A percentile compares a stretch with the other conserved stretches of the same genome.
Evolutionary conservation across 2,888 invertebrate genomes (phyloP).

Genomic region (Phymatocera aterrima): DNA sequence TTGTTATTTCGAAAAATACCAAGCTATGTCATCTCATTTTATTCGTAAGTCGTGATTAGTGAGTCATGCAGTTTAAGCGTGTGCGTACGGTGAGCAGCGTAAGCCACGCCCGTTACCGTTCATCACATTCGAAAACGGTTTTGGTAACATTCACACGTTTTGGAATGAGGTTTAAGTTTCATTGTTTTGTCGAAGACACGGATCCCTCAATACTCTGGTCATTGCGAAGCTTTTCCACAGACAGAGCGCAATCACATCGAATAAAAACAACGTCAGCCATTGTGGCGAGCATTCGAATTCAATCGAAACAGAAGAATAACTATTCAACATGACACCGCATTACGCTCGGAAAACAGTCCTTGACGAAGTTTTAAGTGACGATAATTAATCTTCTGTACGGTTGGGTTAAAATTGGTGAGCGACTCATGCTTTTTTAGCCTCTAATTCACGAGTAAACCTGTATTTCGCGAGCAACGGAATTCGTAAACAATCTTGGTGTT

Average conservation of each 20-base stretch:
- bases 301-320: background rate
- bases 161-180: background rate
- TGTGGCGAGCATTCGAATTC: background rate
- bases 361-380: background rate
- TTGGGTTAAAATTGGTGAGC: background rate
- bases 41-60: background rate
- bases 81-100: conserved; percentile 27
- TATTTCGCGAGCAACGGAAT: background rate
- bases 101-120: conserved; percentile 29
- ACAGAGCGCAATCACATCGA: background rate
- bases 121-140: background rate
- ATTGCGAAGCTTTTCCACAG: background rate
- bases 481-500: background rate
- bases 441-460: background rate
- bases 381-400: background rate
- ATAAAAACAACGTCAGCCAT: background rate
- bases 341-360: background rate
- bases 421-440: background rate
- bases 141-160: background rate
- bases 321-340: no score
- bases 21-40: background rate
- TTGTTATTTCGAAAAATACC: background rate
- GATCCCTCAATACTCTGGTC: background rate
- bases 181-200: background rate
- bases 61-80: conserved; percentile 18